Base-by-base conservation (phyloP, 2,888 invertebrate genomes). In the Agonopterix subpropinquella region DNA sequence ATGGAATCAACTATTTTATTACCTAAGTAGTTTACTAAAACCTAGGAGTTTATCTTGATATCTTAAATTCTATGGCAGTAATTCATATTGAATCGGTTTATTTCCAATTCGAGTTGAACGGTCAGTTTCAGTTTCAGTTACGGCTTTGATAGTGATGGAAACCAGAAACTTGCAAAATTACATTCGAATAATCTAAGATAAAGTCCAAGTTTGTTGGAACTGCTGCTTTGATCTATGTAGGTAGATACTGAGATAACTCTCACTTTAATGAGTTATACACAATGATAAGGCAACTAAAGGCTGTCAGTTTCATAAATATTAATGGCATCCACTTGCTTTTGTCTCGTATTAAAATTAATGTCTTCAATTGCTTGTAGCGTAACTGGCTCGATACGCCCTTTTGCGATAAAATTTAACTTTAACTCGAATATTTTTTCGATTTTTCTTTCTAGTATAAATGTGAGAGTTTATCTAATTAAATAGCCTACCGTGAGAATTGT, bases 301-400 rank as follows among this genome's bases (percentile, higher is more conserved):
- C 61, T 70, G 73, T 65, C 59, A 61, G 43, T 60, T 71, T 73
- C 67, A 83, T 82, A 77, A 79, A 80, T 80, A 81, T 80, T 78
- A 79, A 83, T 78, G 68, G 67, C 65, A 55, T 56, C 59, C 67
- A 71, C 68, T 78, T 71, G 72, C 67, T 70, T 72, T 70, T 76
- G 70, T 71, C 62, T 67, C 64, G 64, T 75, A 82, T 83, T 82
- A 70, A 79, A 80, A 86, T 83, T 78, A 79, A 84, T 84, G 81
- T 66, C 67, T 70, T 67, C 79, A 77, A 77, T 80, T 82, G 74
- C 63, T 64, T 49, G 62, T 57, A 62, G 65, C 60, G 55, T 55
- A 65, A 63, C 67, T 64, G 64, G 62, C 62, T 64, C 54, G 53
- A 58, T 59, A 59, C 57, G 56, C 63, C 69, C 70, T 48, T 63